These are phyloP conservation scores for Heteromormyrus szaboi DNA, from an alignment of 2,797 vertebrate genomes.

Conservation along the genomic window DNA sequence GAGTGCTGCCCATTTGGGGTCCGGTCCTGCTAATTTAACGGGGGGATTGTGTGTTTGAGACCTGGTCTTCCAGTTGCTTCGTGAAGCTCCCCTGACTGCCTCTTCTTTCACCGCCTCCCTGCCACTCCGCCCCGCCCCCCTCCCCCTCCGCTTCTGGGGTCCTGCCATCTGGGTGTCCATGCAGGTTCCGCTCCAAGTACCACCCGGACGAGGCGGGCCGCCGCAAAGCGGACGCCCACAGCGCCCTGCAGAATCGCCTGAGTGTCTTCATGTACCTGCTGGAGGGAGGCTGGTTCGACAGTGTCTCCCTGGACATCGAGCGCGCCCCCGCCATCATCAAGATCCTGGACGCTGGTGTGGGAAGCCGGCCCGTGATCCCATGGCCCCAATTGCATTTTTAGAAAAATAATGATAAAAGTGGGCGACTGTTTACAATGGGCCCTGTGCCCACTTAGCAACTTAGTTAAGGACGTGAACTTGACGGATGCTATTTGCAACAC, in stretches of 20 bases:
- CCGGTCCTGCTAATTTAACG: not conserved
- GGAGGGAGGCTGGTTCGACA: constrained; percentile 79
- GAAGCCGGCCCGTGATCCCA: not conserved
- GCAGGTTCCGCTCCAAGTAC: constrained; percentile 86
- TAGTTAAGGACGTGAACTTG: not conserved
- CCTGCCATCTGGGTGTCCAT: constrained; percentile 31
- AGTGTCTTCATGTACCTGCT: constrained; percentile 76
- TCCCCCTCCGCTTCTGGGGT: constrained; percentile 22
- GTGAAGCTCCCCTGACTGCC: constrained; percentile 23
- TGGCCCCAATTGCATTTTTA: not conserved
- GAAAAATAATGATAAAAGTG: not conserved
- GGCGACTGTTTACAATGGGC: not conserved
- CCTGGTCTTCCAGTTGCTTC: not conserved
- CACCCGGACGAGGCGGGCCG: constrained; percentile 82
- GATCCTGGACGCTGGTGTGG: constrained; percentile 79
- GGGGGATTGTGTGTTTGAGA: not conserved
- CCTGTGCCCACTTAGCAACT: not conserved
- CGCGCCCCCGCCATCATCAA: constrained; percentile 75
- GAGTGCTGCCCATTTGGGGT: not conserved
- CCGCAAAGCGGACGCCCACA: constrained; percentile 71
- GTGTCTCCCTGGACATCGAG: constrained; percentile 79
- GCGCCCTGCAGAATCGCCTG: constrained; percentile 75
- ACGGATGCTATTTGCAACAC: not conserved
- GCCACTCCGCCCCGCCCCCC: not conserved
- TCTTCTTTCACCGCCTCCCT: constrained; percentile 23